Evolutionary conservation across 2,113 vertebrate species (phyloP).

Genomic region (Tragelaphus imberbis): DNA sequence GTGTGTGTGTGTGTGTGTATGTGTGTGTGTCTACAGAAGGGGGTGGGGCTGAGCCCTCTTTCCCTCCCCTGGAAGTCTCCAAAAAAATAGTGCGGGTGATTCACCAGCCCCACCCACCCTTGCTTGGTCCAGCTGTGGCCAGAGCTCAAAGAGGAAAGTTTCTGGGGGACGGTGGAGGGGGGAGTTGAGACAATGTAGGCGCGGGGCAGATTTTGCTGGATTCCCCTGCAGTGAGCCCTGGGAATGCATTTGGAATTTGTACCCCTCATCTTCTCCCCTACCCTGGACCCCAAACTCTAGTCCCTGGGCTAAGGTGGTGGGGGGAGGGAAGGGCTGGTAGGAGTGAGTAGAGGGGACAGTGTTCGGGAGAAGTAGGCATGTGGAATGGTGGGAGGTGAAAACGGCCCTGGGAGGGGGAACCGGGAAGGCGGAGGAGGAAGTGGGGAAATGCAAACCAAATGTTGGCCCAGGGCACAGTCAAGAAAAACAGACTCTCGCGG

Average conservation of each 20-base stretch:
- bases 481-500: conserved; percentile 67
- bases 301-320: background rate
- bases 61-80: conserved; percentile 31
- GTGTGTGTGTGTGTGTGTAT: conserved; percentile 22
- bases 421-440: conserved; percentile 55
- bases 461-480: conserved; percentile 70
- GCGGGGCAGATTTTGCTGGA: background rate
- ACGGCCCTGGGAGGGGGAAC: background rate
- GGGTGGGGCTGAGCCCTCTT: conserved; percentile 27
- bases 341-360: background rate
- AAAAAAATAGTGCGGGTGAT: conserved; percentile 33
- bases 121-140: conserved; percentile 41
- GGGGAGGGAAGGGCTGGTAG: background rate
- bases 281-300: background rate
- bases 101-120: conserved; percentile 55
- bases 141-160: conserved; percentile 22
- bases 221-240: background rate
- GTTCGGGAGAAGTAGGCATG: background rate
- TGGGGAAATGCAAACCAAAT: conserved; percentile 79
- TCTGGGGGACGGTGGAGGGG: background rate
- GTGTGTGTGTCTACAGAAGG: conserved; percentile 20
- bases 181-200: conserved; percentile 1
- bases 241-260: background rate
- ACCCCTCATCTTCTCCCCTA: background rate
- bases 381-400: conserved; percentile 29